Evolutionary conservation across 1,140 invertebrate species (phyloP), one percentile per base, ranked within the genome.

Genomic region (Fopius arisanus): DNA sequence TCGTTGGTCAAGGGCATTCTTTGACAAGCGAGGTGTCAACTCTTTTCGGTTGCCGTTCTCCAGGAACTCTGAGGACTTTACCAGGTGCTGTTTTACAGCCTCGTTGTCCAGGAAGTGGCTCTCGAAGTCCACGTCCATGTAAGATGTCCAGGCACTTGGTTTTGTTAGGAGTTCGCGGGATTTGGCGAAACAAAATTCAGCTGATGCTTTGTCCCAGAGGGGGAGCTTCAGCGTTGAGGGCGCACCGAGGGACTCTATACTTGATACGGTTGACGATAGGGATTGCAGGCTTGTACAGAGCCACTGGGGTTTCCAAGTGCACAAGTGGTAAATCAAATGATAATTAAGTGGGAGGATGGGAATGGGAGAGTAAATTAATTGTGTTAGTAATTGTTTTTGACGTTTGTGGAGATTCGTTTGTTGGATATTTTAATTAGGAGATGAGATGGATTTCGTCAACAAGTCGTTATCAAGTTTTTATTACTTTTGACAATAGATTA

Each of bases 151-250:
- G 0, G 84, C 82, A 19, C 79, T 88, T 0, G 92, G 91, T 54
- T 91, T 90, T 0, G 91, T 91, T 0, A 93, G 82, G 1, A 93
- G 82, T 83, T 93, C 92, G 1, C 92, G 88, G 0, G 92, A 93
- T 76, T 92, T 92, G 3, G 92, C 92, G 74, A 94, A 93, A 79
- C 92, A 92, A 77, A 93, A 93, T 81, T 94, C 92, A 0, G 92
- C 92, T 5, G 91, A 92, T 5, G 92, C 92, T 83, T 92, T 92
- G 81, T 93, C 92, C 90, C 92, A 94, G 1, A 93, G 81, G 2
- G 92, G 92, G 26, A 93, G 83, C 72, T 92, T 90, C 40, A 92
- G 81, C 0, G 89, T 89, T 7, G 87, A 88, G 2, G 87, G 86
- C 2, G 87, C 87, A 16, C 87, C 87, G 7, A 88, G 80, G 1